phyloP scores from a whole-genome alignment of 1,140 invertebrate species.

The Physella acuta region DNA sequence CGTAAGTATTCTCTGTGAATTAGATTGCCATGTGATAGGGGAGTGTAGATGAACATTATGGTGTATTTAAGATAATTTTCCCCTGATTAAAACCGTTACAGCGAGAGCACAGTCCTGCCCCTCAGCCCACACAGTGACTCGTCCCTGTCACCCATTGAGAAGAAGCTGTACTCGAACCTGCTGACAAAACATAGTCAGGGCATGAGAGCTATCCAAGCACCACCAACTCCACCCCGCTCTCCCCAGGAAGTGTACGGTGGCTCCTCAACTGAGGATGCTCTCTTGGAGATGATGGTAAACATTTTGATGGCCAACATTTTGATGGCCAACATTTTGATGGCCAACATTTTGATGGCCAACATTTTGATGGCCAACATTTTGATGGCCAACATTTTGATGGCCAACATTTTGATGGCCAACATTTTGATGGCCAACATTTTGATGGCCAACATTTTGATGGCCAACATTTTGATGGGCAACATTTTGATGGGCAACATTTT shows the following conservation, averaged over 20 bases:
- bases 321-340: too few species aligned
- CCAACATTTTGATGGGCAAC: too few species aligned
- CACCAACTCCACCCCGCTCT: conserved; percentile 17
- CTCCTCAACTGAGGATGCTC: conserved; percentile 62
- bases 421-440: too few species aligned
- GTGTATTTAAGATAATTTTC: background rate
- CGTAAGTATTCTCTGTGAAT: background rate
- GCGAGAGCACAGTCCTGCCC: conserved; percentile 19
- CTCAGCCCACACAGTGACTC: conserved; percentile 39
- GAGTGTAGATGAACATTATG: background rate
- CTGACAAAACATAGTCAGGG: conserved; percentile 28
- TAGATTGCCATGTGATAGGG: background rate
- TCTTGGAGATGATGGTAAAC: conserved; percentile 70
- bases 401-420: too few species aligned
- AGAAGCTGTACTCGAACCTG: conserved; percentile 48
- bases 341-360: too few species aligned
- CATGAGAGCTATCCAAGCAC: conserved; percentile 17
- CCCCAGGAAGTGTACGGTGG: conserved; percentile 58
- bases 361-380: too few species aligned
- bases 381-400: too few species aligned
- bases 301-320: background rate
- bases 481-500: too few species aligned
- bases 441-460: too few species aligned
- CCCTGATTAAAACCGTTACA: too few species aligned
- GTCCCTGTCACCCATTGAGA: conserved; percentile 49